Percentiles rank a stretch among this genome's conserved stretches.
phyloP scores from a whole-genome alignment of 1,140 invertebrate genomes.

The Pachyrhynchus sulphureomaculatus region DNA sequence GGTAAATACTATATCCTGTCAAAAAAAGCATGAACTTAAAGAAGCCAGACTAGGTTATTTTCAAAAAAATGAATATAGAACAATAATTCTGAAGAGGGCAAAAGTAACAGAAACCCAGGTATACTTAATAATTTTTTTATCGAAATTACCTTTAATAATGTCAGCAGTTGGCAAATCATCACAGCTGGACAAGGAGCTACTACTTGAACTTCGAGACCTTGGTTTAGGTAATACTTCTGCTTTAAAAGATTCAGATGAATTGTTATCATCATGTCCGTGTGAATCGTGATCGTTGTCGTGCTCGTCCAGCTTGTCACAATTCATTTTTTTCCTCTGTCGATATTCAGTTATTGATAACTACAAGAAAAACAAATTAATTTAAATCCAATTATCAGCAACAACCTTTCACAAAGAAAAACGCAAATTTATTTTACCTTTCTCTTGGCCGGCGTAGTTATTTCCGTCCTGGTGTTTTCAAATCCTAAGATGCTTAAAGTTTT shows the following conservation, averaged over 20 bases:
- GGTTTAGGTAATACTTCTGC: conserved; percentile 41
- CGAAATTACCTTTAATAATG: conserved; percentile 37
- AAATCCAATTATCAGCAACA: too few relatives aligned
- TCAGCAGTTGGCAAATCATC: conserved; percentile 52
- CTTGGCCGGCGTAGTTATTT: conserved; percentile 42
- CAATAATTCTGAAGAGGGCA: too few relatives aligned
- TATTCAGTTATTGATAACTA: conserved; percentile 74
- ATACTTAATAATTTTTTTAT: too few relatives aligned
- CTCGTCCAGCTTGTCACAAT: conserved; percentile 42
- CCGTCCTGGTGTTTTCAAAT: conserved; percentile 41
- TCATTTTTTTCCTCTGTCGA: conserved; percentile 63
- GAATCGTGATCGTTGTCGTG: conserved; percentile 29
- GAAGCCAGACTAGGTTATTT: too few relatives aligned
- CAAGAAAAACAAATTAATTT: conserved; percentile 11
- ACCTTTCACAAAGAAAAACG: too few relatives aligned
- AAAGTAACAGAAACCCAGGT: too few relatives aligned
- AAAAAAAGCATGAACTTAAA: too few relatives aligned
- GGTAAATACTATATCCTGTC: too few relatives aligned
- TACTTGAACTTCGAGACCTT: conserved; percentile 57
- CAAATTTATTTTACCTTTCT: conserved; percentile 50
- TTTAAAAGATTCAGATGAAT: conserved; percentile 49
- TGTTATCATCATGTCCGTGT: conserved; percentile 43
- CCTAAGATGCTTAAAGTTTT: conserved; percentile 50
- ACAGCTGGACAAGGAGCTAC: conserved; percentile 57
- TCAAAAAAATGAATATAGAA: too few relatives aligned